Percentiles rank a stretch among this genome's conserved stretches.
Conservation (phyloP, 2,113 vertebrate genomes). For the Nanorana parkeri region DNA sequence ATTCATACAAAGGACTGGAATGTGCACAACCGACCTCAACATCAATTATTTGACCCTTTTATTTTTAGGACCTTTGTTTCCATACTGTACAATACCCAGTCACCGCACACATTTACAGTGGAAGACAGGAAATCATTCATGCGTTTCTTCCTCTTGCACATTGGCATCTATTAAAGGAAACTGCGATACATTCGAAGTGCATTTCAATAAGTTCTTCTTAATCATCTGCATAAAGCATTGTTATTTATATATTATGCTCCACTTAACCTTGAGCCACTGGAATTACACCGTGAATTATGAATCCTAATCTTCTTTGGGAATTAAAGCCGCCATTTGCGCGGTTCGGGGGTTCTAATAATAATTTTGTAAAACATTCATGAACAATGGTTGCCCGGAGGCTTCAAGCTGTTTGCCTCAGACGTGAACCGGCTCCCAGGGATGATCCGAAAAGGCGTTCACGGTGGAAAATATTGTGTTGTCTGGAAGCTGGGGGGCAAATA, state of each 20-base stretch:
- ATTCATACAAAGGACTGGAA: no score
- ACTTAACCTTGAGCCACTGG: constrained; percentile 22
- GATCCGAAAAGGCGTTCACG: background rate
- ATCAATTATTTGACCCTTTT: no score
- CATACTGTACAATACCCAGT: no score
- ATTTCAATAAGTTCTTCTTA: no score
- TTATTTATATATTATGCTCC: background rate
- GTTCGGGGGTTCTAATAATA: constrained; percentile 37
- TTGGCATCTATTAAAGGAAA: no score
- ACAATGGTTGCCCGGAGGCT: constrained; percentile 38
- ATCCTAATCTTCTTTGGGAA: constrained; percentile 46
- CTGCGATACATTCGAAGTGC: no score
- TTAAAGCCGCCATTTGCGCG: constrained; percentile 22
- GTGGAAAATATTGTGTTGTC: constrained; percentile 22
- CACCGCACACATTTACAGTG: no score
- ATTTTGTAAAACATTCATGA: constrained; percentile 50
- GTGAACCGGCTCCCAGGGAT: background rate
- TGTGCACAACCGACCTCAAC: no score
- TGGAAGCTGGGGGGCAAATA: background rate
- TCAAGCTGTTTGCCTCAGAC: constrained; percentile 43
- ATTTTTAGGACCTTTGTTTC: no score
- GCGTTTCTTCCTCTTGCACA: no score
- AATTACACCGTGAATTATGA: constrained; percentile 38
- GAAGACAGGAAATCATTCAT: no score
- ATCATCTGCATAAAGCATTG: background rate